Evolutionary conservation across 2,888 invertebrate species (phyloP).

Genomic region (Didymodactylos carnosus): DNA sequence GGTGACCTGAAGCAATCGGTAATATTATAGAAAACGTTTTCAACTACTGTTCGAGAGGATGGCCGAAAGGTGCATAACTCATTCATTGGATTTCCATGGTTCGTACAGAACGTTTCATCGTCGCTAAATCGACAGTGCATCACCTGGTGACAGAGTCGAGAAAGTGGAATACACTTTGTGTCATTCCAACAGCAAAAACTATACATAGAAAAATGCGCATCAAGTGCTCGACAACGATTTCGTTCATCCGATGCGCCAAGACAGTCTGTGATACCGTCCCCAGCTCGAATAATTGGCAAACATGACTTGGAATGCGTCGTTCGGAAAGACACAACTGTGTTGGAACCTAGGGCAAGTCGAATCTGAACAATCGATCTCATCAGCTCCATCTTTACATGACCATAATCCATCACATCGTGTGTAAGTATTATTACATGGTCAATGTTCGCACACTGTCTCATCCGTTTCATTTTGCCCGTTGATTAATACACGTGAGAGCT

Average conservation of each 20-base stretch:
- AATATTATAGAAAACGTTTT: not conserved
- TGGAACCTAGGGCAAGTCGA: not conserved
- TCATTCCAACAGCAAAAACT: not conserved
- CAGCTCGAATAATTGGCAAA: not conserved
- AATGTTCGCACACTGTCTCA: not conserved
- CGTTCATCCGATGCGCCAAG: not conserved
- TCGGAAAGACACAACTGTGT: not conserved
- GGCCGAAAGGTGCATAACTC: fast-evolving
- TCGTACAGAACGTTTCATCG: not conserved
- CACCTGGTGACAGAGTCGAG: not conserved
- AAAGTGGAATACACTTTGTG: not conserved
- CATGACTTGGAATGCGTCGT: not conserved
- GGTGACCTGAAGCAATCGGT: not conserved
- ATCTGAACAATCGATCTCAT: not conserved
- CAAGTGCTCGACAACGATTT: not conserved
- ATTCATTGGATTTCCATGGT: not conserved
- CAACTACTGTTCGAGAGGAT: not conserved
- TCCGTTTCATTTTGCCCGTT: not conserved
- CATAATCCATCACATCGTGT: not conserved
- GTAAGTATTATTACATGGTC: not conserved
- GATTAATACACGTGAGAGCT: not conserved
- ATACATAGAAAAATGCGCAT: not conserved
- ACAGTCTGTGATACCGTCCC: not conserved
- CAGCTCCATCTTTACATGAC: not conserved
- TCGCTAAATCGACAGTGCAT: not conserved